phyloP scores from a whole-genome alignment of 2,888 invertebrate genomes.

The Drosophila pseudotakahashii region DNA sequence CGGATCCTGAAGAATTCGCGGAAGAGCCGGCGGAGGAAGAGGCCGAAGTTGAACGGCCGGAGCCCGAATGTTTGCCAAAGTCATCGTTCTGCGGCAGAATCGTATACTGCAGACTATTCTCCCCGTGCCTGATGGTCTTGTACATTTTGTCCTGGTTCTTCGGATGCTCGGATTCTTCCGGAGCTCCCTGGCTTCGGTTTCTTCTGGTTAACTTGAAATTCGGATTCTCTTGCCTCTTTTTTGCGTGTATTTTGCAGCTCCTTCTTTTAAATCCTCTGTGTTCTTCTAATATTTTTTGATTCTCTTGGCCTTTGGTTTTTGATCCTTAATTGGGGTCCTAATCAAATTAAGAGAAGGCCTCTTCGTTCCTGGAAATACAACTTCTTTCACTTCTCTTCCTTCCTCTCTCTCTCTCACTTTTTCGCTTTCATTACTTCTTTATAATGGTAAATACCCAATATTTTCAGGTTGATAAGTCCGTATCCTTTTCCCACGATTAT shows the following conservation, averaged over 20 bases:
- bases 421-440: neutral
- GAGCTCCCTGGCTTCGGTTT: neutral
- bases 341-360: constrained; percentile 1
- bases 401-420: neutral
- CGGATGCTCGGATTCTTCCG: neutral
- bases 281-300: too few species aligned
- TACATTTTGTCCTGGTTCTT: constrained; percentile 85
- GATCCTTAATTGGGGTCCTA: neutral
- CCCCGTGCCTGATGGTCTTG: constrained; percentile 90
- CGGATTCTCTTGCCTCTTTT: neutral
- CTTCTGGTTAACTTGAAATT: neutral
- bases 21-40: constrained; percentile 83
- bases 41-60: constrained; percentile 82
- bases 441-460: constrained; percentile 22
- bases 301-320: neutral
- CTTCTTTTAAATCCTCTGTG: too few species aligned
- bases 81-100: constrained; percentile 90
- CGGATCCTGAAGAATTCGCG: constrained; percentile 74
- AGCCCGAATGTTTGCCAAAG: constrained; percentile 86
- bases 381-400: constrained; percentile 8
- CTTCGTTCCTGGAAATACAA: constrained; percentile 21
- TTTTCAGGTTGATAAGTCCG: neutral
- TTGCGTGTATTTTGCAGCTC: neutral
- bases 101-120: constrained; percentile 90
- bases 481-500: neutral